A percentile compares a stretch with the other conserved stretches of the same genome.
Evolutionary conservation across 2,888 invertebrate genomes (phyloP).

Genomic region (Pristionchus entomophagus): DNA sequence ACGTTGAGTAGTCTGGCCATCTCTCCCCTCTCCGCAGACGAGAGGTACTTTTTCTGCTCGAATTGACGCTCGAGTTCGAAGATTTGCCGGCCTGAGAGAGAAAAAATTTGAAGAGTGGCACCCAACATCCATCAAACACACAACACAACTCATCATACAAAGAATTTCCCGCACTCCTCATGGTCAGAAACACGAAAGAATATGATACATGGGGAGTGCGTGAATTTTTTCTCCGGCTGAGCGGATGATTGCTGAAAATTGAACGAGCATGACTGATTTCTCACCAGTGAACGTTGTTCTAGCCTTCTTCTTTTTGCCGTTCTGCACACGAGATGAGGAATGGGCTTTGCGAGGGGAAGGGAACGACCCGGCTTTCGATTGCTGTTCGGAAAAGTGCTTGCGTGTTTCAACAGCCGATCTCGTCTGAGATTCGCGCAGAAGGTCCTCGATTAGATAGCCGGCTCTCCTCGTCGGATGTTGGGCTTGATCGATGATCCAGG

Average conservation of each 20-base stretch:
- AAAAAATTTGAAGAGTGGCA: no score
- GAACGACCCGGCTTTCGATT: background rate
- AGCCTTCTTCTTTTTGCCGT: conserved; percentile 44
- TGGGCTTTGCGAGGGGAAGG: background rate
- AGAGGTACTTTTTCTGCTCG: conserved; percentile 94
- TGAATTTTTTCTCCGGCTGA: no score
- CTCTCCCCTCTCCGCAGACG: conserved; percentile 92
- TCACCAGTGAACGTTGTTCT: conserved; percentile 38
- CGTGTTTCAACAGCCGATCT: background rate
- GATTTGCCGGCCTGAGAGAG: conserved; percentile 81
- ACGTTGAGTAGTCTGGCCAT: conserved; percentile 94
- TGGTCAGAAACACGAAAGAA: no score
- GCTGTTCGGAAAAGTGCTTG: background rate
- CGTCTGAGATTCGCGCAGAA: background rate
- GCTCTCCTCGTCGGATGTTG: background rate
- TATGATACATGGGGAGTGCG: no score
- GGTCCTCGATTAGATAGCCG: conserved; percentile 12
- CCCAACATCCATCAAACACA: no score
- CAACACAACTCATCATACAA: no score
- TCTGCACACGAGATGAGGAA: background rate
- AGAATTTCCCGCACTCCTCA: no score
- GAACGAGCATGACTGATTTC: no score
- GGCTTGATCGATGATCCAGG: conserved; percentile 29
- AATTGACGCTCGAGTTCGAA: conserved; percentile 93
- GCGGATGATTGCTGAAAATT: no score